These are phyloP conservation scores for Oryzias dopingdopingensis DNA, from an alignment of 2,797 vertebrate genomes.

Conservation along the genomic window DNA sequence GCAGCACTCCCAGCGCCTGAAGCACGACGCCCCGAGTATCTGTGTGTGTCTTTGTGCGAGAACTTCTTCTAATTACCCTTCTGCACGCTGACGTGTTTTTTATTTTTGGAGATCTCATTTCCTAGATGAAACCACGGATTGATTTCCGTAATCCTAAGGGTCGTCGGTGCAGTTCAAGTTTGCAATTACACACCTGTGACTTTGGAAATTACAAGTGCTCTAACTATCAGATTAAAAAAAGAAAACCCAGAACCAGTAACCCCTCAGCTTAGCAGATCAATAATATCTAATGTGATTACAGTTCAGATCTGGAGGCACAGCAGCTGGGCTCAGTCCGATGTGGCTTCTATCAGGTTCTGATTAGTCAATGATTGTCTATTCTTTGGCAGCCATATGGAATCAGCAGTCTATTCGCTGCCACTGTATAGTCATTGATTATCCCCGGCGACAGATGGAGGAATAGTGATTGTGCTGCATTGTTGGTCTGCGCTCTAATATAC, in stretches of 20 bases:
- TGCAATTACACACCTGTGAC: slow-evolving; percentile 12
- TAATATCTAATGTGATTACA: slow-evolving; percentile 69
- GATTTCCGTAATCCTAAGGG: slow-evolving; percentile 9
- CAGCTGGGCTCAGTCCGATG: slow-evolving; percentile 61
- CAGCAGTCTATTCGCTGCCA: slow-evolving; percentile 67
- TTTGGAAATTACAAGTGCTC: slow-evolving; percentile 31
- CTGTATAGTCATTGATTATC: slow-evolving; percentile 77
- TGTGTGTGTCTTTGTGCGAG: slow-evolving; percentile 3
- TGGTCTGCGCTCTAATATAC: slow-evolving; percentile 44
- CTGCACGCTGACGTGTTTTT: neutral
- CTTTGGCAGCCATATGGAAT: slow-evolving; percentile 70
- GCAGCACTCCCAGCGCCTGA: slow-evolving; percentile 37
- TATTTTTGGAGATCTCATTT: neutral
- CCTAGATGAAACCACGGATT: slow-evolving; percentile 11
- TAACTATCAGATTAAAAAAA: slow-evolving; percentile 32
- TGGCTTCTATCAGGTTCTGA: slow-evolving; percentile 67
- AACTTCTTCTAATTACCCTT: slow-evolving; percentile 1
- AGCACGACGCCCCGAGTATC: slow-evolving; percentile 35
- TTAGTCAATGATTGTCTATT: slow-evolving; percentile 76
- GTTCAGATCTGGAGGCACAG: slow-evolving; percentile 47
- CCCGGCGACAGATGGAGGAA: slow-evolving; percentile 58
- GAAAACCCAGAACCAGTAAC: slow-evolving; percentile 42
- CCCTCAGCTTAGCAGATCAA: slow-evolving; percentile 61
- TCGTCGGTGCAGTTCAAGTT: neutral
- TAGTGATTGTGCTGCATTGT: slow-evolving; percentile 69